Conservation (phyloP, 2,797 vertebrate genomes). For the Sardinella longiceps region DNA sequence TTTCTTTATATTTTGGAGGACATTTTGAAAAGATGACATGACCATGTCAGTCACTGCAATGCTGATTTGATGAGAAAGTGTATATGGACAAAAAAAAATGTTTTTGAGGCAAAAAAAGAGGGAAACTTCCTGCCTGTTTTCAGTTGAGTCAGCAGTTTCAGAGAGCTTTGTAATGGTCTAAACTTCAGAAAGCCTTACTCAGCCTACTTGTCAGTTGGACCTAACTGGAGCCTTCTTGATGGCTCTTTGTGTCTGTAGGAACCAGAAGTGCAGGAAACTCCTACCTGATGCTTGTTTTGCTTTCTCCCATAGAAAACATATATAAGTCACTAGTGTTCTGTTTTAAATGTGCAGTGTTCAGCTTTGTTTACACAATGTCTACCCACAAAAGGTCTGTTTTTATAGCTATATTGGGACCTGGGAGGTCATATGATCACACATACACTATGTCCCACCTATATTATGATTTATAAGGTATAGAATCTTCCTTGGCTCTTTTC, state of each 20-base stretch:
- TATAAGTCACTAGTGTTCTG: no score
- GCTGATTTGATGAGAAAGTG: not conserved
- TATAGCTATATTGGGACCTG: not conserved
- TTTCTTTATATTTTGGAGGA: conserved; percentile 1
- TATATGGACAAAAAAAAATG: not conserved
- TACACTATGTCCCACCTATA: not conserved
- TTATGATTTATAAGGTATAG: not conserved
- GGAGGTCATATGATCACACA: not conserved
- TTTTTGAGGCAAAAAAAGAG: not conserved
- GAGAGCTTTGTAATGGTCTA: not conserved
- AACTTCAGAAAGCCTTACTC: not conserved
- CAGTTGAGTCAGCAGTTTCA: not conserved
- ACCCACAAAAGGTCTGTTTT: not conserved
- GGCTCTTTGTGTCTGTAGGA: not conserved
- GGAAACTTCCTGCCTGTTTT: not conserved
- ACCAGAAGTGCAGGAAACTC: not conserved
- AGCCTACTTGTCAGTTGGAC: not conserved
- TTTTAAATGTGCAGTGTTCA: no score
- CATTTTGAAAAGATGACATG: not conserved
- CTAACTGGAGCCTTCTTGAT: not conserved
- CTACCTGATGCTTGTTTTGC: not conserved
- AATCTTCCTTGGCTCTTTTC: not conserved
- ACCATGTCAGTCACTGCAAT: not conserved
- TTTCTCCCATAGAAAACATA: not conserved
- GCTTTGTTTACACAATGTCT: not conserved